A percentile compares a stretch with the other conserved stretches of the same genome.
phyloP scores from a whole-genome alignment of 2,888 invertebrate genomes.

The Beris morrisii region DNA sequence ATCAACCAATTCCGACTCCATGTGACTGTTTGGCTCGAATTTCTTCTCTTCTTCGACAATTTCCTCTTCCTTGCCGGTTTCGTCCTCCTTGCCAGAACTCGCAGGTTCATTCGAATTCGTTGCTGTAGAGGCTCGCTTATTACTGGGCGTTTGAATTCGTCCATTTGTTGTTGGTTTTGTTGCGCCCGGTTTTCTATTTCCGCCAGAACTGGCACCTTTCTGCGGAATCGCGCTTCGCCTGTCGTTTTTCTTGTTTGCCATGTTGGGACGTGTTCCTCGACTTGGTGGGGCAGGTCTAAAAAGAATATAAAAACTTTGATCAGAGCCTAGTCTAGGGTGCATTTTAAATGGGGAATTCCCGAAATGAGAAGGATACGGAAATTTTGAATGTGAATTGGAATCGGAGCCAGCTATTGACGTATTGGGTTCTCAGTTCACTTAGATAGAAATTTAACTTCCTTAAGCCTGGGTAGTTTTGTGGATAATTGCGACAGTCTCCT shows the following conservation, averaged over 20 bases:
- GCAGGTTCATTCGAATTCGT: background rate
- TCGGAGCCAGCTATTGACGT: too few relatives aligned
- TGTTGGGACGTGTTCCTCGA: constrained; percentile 44
- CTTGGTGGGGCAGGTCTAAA: constrained; percentile 47
- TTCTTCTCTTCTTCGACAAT: constrained; percentile 71
- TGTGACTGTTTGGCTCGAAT: constrained; percentile 78
- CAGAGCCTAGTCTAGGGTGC: constrained; percentile 1
- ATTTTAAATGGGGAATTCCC: too few relatives aligned
- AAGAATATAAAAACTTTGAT: constrained; percentile 15
- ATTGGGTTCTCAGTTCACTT: too few relatives aligned
- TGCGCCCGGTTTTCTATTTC: constrained; percentile 41
- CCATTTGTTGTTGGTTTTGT: constrained; percentile 40
- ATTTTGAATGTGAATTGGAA: too few relatives aligned
- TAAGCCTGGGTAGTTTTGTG: too few relatives aligned
- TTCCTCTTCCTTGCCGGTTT: constrained; percentile 65
- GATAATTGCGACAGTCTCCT: too few relatives aligned
- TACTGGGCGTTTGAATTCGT: constrained; percentile 34
- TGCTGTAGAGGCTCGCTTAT: constrained; percentile 26
- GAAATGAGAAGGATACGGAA: too few relatives aligned
- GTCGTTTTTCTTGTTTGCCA: constrained; percentile 42
- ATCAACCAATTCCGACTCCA: constrained; percentile 91
- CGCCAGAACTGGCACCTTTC: constrained; percentile 41
- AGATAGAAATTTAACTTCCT: too few relatives aligned
- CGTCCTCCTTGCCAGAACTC: constrained; percentile 62
- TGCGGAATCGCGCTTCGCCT: constrained; percentile 51